Conservation (phyloP, 2,888 invertebrate genomes). For the Cerceris ruficornis region DNA sequence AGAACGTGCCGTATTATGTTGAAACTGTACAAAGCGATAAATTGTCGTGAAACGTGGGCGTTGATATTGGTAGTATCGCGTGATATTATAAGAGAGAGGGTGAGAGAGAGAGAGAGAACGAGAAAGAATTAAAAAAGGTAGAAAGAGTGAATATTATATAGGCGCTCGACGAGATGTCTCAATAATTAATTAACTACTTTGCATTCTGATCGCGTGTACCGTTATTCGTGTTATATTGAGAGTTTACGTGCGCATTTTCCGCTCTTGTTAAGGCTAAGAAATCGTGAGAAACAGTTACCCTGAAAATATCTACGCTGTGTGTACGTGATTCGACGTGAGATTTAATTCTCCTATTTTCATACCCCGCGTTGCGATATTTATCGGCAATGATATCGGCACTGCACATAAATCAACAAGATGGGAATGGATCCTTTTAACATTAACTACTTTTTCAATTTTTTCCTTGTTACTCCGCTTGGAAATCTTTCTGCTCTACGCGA, state of each 20-base stretch:
- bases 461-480: neutral
- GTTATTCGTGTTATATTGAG: constrained; percentile 40
- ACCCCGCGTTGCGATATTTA: neutral
- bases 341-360: neutral
- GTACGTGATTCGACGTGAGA: neutral
- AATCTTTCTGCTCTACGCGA: neutral
- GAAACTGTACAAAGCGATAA: too few relatives aligned
- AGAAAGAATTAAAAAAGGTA: neutral
- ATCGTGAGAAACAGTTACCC: constrained; percentile 19
- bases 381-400: neutral
- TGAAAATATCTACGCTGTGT: neutral
- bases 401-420: too few relatives aligned
- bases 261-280: constrained; percentile 24
- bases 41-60: neutral
- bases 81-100: too few relatives aligned
- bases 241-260: constrained; percentile 43
- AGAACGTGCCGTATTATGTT: too few relatives aligned
- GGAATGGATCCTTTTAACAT: too few relatives aligned
- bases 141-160: neutral
- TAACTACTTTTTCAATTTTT: neutral
- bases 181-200: constrained; percentile 41
- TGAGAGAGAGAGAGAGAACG: too few relatives aligned
- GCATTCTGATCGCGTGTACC: constrained; percentile 18
- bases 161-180: constrained; percentile 36
- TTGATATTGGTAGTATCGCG: neutral